Base-by-base conservation (phyloP, 2,888 invertebrate species). In the Heliconius aoede region DNA sequence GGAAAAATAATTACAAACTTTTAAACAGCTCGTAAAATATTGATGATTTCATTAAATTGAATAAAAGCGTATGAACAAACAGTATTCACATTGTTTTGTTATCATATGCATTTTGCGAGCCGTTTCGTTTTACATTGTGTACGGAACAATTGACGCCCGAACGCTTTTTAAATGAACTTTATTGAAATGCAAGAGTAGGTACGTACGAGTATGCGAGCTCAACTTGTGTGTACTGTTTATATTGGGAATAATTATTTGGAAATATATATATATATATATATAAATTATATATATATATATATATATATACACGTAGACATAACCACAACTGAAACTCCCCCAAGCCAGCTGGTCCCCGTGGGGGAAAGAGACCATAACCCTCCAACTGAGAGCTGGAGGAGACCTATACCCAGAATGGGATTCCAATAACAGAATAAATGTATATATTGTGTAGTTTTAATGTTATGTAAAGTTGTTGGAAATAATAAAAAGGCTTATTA, bases 81-180 rank as follows among this genome's bases (percentile, higher is more conserved):
- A 72, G 60, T 28, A 40, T 72, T 61, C 72, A 61, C 32, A 40
- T 24, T 36, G 60, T 72, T 72, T 60, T 60, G 72, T 72, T 72
- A 60, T 60, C 24, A 72, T 72, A 72, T 40, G 60, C 58, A 40
- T n/a, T 61, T 61, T 60, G 72, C 72, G 61, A 72, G 72, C 60
- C 36, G 72, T 60, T 72, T 55, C 69, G 69, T 30, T 72, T 72
- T 26, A 72, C 72, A 36, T 72, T 60, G 72, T 72, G 18, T 40
- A 11, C 36, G 26, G 36, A 60, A 72, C 72, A 72, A 60, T 61
- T 72, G 72, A 72, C 61, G 51, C 55, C 30, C 55, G 60, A 72
- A 72, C 61, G 60, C 36, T 72, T 72, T 61, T 72, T 61, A 60
- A 60, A 72, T 72, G 30, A 61, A 72, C 72, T 72, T 72, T 60